These are phyloP conservation scores for Tholera decimalis DNA, from an alignment of 2,888 invertebrate species.

Conservation along the genomic window DNA sequence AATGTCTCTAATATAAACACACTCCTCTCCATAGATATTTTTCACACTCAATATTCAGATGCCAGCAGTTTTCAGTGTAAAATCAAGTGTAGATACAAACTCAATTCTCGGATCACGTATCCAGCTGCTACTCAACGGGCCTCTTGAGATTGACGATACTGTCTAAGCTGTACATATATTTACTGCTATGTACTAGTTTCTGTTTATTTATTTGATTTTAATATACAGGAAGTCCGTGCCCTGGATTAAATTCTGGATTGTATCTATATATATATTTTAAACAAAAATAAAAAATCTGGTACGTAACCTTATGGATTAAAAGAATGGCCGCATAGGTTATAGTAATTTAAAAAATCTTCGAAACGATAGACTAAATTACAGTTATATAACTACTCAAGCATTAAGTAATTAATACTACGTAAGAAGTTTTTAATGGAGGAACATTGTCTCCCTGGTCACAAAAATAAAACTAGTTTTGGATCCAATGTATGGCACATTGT, in stretches of 20 bases:
- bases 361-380: no score
- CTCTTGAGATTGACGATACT: conserved; percentile 28
- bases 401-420: no score
- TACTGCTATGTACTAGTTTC: conserved; percentile 11
- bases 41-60: conserved; percentile 27
- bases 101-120: conserved; percentile 44
- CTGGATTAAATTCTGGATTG: not conserved
- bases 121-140: conserved; percentile 42
- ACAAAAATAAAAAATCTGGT: no score
- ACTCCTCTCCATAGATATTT: conserved; percentile 14
- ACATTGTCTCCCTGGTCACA: no score
- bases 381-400: no score
- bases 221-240: conserved; percentile 1
- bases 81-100: conserved; percentile 43
- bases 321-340: no score
- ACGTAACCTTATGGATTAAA: no score
- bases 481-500: no score
- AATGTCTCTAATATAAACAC: not conserved
- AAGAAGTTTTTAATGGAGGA: no score
- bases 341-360: no score
- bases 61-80: conserved; percentile 13
- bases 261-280: no score
- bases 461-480: no score
- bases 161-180: conserved; percentile 17
- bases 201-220: conserved; percentile 24